Evolutionary conservation across 2,113 vertebrate species (phyloP).

Genomic region (Motacilla tschutschensis): DNA sequence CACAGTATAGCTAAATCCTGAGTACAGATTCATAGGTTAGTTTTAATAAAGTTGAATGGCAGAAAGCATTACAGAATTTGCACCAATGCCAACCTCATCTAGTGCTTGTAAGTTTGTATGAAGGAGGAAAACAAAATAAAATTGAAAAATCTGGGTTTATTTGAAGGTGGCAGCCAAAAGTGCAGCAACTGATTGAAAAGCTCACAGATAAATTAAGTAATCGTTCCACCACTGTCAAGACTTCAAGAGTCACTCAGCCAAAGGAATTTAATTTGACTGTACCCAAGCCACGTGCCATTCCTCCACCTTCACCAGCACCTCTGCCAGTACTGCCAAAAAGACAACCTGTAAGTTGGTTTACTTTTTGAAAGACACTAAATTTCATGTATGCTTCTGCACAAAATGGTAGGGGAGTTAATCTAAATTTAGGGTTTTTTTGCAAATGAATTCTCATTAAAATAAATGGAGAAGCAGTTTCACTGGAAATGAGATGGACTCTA

Average conservation of each 20-base stretch:
- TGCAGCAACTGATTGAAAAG: conserved; percentile 74
- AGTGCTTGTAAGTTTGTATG: background rate
- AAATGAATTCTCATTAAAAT: background rate
- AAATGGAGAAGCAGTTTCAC: background rate
- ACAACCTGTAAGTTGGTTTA: conserved; percentile 75
- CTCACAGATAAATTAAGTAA: conserved; percentile 59
- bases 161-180: conserved; percentile 83
- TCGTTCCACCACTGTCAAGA: conserved; percentile 51
- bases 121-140: background rate
- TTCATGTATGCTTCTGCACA: background rate
- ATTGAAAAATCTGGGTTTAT: conserved; percentile 1
- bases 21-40: background rate
- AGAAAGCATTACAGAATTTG: background rate
- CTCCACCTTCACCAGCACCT: conserved; percentile 71
- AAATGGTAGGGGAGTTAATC: background rate
- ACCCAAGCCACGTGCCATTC: conserved; percentile 74
- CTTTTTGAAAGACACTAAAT: background rate
- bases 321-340: conserved; percentile 63
- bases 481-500: background rate
- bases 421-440: background rate
- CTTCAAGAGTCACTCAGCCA: conserved; percentile 72
- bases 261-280: conserved; percentile 83
- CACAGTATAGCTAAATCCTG: background rate
- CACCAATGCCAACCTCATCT: background rate
- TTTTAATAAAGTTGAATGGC: background rate